A percentile compares a stretch with the other conserved stretches of the same genome.
phyloP scores from a whole-genome alignment of 92 coral and sea anemone genomes.

The Zoanthus solanderi region DNA sequence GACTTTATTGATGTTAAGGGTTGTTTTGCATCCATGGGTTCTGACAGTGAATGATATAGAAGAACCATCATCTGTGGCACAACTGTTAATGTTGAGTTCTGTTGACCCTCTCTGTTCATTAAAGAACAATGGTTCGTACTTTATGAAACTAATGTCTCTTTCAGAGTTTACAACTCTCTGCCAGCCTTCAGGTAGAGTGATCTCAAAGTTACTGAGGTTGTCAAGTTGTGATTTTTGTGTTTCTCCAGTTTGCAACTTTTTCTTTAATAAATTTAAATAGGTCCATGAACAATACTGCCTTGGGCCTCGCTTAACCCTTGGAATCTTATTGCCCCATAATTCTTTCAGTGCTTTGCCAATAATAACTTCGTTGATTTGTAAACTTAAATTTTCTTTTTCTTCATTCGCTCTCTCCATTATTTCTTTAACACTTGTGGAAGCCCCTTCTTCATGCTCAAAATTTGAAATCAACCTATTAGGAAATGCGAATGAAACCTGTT shows the following conservation, averaged over 20 bases:
- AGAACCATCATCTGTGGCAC: neutral
- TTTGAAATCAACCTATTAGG: slow-evolving; percentile 25
- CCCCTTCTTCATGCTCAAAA: slow-evolving; percentile 24
- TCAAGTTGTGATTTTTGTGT: neutral
- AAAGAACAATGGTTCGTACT: neutral
- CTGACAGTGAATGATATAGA: too few relatives aligned
- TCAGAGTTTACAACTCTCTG: neutral
- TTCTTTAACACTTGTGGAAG: slow-evolving; percentile 6
- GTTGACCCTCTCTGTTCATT: slow-evolving; percentile 5
- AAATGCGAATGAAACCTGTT: slow-evolving; percentile 8
- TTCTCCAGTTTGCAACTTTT: neutral
- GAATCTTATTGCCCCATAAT: neutral
- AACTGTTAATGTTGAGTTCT: neutral
- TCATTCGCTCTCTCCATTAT: slow-evolving; percentile 13
- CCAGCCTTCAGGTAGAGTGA: neutral
- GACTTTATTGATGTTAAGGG: neutral
- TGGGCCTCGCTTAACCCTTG: neutral
- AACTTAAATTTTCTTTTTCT: slow-evolving; percentile 3
- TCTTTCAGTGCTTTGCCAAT: slow-evolving; percentile 13
- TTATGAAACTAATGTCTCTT: neutral
- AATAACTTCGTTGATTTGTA: neutral
- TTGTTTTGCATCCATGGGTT: too few relatives aligned
- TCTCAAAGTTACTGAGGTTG: neutral
- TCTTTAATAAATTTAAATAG: too few relatives aligned
- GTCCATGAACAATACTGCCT: neutral